phyloP scores from a whole-genome alignment of 2,797 vertebrate genomes.

The Rousettus madagascariensis region DNA sequence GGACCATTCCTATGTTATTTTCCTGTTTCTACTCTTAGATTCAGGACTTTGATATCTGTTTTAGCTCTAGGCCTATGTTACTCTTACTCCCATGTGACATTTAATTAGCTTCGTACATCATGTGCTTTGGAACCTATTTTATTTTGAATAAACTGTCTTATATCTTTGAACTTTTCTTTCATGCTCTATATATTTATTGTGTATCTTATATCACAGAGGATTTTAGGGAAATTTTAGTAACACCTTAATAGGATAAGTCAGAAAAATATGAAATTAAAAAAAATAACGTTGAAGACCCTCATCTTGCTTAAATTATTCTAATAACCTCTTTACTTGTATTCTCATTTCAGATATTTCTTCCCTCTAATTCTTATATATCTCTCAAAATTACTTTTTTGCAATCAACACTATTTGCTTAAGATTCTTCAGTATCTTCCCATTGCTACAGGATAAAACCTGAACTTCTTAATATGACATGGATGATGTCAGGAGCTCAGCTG shows the following conservation, averaged over 20 bases:
- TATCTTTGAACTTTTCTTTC: constrained; percentile 8
- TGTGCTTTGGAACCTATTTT: neutral
- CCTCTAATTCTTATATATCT: neutral
- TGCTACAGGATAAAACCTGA: neutral
- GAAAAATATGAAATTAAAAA: constrained; percentile 8
- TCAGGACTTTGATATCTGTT: neutral
- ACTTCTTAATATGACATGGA: neutral
- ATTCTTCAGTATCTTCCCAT: neutral
- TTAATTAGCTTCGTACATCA: neutral
- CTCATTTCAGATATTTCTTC: constrained; percentile 15
- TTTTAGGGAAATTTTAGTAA: neutral
- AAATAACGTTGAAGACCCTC: neutral
- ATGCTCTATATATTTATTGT: neutral
- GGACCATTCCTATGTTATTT: neutral
- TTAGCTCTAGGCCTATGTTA: neutral
- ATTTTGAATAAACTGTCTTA: neutral
- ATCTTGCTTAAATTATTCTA: neutral
- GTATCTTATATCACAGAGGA: neutral
- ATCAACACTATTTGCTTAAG: neutral
- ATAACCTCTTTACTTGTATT: neutral
- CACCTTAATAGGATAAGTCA: neutral
- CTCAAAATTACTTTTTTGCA: neutral
- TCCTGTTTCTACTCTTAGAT: neutral
- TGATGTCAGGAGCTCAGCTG: neutral
- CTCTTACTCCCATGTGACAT: neutral